Evolutionary conservation across 1,140 invertebrate species (phyloP).

Genomic region (Augochlora pura): DNA sequence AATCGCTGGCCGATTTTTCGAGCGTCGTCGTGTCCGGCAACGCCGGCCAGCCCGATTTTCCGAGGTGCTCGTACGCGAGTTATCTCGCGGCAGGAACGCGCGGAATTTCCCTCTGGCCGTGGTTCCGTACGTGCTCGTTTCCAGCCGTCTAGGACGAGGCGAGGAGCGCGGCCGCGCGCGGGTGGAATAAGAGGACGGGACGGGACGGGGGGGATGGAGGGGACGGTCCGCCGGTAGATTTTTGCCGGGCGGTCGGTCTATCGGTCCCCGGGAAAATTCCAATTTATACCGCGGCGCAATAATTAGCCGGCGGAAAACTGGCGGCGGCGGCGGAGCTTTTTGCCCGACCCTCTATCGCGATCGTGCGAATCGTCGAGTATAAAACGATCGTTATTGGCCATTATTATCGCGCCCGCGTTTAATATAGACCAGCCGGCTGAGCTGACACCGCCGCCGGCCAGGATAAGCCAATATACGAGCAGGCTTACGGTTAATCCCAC

Average conservation of each 20-base stretch:
- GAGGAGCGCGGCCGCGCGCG: too few species aligned
- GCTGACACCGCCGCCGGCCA: constrained; percentile 34
- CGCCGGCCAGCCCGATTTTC: constrained; percentile 1
- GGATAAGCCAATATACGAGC: constrained; percentile 46
- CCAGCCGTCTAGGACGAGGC: not conserved
- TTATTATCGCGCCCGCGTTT: constrained; percentile 36
- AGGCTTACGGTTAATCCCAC: constrained; percentile 58
- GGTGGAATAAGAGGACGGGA: too few species aligned
- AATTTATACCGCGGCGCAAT: constrained; percentile 28
- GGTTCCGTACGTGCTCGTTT: constrained; percentile 46
- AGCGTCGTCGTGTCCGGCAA: constrained; percentile 5
- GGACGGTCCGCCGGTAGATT: not conserved
- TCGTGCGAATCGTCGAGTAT: constrained; percentile 36
- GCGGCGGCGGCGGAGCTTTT: constrained; percentile 13
- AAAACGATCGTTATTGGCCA: constrained; percentile 17
- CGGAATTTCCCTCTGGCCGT: constrained; percentile 23
- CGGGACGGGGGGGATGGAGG: too few species aligned
- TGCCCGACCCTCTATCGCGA: constrained; percentile 27
- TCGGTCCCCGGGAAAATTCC: constrained; percentile 23
- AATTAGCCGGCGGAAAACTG: constrained; percentile 26
- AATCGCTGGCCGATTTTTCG: constrained; percentile 46
- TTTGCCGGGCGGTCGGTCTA: not conserved
- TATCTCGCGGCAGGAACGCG: constrained; percentile 30
- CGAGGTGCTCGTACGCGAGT: constrained; percentile 18
- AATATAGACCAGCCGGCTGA: constrained; percentile 18